Evolutionary conservation across 2,797 vertebrate genomes (phyloP), one percentile per base, ranked within the genome.

Genomic region (Acrossocheilus fasciatus): DNA sequence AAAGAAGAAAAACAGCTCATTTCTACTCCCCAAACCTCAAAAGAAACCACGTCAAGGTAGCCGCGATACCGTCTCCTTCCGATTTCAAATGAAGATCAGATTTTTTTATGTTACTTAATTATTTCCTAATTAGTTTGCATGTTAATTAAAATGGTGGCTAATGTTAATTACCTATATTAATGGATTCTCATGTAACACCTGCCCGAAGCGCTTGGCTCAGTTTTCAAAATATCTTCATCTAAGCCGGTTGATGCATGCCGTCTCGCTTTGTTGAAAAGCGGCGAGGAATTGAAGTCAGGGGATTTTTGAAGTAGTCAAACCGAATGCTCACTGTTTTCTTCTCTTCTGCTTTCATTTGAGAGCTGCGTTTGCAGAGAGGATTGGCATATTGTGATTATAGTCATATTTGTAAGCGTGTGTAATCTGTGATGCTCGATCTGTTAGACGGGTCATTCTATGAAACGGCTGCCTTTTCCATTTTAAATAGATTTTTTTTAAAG

Each of bases 81-180:
- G 85, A 89, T 88, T 90, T 92, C 95, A 96, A 96, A 96, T 96
- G 96, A 97, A 96, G 96, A 97, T 97, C 96, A 95, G 96, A 95
- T 96, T 96, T 96, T 84, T 83, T 97, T 94, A 95, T 97, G 96
- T 96, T 94, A 93, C 94, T 96, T 97, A 96, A 98, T 98, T 97
- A 97, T 97, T 98, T 97, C 94, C 96, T 97, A 97, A 98, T 98
- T 98, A 98, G 96, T 97, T 95, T 97, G 96, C 96, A 96, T 98
- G 97, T 98, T 98, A 98, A 99, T 98, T 98, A 98, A 97, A 97
- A 96, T 95, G 95, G 96, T 97, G 96, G 96, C 96, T 97, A 98
- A 97, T 98, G 97, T 97, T 98, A 98, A 99, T 98, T 97, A 98
- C 97, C 96, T 97, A 96, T 97, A 97, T 98, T 98, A 98, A 98